Evolutionary conservation across 1,140 invertebrate genomes (phyloP), one percentile per base, ranked within the genome.

Genomic region (Planococcus citri): DNA sequence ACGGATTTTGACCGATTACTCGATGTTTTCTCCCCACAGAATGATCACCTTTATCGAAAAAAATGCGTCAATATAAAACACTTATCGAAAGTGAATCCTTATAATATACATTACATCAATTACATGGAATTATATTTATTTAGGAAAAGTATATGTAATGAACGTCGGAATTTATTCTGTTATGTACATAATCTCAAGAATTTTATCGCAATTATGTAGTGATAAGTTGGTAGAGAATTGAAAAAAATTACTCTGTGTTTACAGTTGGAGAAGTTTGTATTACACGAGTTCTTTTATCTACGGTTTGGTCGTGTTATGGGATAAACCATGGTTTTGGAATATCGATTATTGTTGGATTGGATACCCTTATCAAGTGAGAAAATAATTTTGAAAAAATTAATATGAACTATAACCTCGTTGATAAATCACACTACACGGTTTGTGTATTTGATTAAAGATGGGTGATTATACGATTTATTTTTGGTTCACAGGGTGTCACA

Each of bases 271-370:
- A 73, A 93, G 88, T 78, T 80, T 87, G 1, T 97, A 95, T 81
- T 97, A 97, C 79, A 78, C 85, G 9, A 87, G 83, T 76, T 88
- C 87, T 64, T 95, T 96, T 77, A 79, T 85, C 14, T 95, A 88
- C 80, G 95, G 94, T 17, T 73, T 92, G 27, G 84, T 86, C 74
- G 83, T 90, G 71, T 80, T 97, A 27, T 96, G 91, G 91, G 87
- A 94, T 78, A 97, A 97, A 81, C 83, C 87, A 14, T 98, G 94
- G 92, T 82, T 97, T 72, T 96, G 90, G 91, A 87, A 96, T 75
- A 93, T 96, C 64, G 91, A 90, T 61, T 77, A 91, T 74, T 96
- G 93, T 78, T 98, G 93, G 84, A 88, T 91, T 76, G 86, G 87
- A 69, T 90, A 89, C 77, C 83, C 83, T 1, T 83, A 86, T 78